Conservation (phyloP, 2,113 vertebrate species). For the Calyptomena viridis region DNA sequence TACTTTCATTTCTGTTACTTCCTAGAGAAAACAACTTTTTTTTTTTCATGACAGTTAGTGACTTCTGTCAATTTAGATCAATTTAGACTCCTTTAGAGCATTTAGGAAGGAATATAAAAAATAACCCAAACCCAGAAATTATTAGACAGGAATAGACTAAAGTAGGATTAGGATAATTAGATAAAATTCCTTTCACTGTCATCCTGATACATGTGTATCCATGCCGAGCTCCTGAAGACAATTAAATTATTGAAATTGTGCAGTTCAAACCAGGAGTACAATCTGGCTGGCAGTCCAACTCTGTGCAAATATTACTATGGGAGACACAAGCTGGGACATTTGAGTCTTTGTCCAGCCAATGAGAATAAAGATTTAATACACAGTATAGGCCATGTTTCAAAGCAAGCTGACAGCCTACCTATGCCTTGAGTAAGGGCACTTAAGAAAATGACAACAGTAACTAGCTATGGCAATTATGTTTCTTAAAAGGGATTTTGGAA, state of each 20-base stretch:
- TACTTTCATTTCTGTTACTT: background rate
- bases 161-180: background rate
- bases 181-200: background rate
- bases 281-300: background rate
- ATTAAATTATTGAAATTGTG: background rate
- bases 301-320: background rate
- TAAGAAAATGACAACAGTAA: background rate
- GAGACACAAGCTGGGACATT: rapidly evolving
- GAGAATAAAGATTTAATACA: background rate
- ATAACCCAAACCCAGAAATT: background rate
- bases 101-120: background rate
- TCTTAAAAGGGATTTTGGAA: background rate
- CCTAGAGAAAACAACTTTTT: background rate
- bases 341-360: background rate
- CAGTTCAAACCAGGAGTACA: background rate
- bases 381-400: background rate
- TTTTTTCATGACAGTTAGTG: background rate
- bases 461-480: background rate
- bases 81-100: background rate
- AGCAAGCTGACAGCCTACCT: background rate
- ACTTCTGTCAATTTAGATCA: background rate
- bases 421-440: background rate
- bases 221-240: background rate
- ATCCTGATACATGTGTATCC: background rate
- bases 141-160: background rate